phyloP scores from a whole-genome alignment of 2,113 vertebrate species.

The Anas platyrhynchos region DNA sequence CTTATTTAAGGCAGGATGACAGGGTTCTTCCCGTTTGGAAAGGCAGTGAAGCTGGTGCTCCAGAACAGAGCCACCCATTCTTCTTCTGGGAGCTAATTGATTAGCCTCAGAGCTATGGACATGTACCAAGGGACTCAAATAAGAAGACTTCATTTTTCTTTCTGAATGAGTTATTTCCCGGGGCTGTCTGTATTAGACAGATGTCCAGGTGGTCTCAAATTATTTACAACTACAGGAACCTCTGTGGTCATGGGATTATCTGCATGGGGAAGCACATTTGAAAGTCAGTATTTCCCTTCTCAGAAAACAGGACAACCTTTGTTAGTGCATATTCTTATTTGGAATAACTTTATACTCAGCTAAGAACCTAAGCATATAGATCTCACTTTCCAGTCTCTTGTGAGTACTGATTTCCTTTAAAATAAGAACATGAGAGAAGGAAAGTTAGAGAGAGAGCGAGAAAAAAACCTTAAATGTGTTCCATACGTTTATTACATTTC shows the following conservation, averaged over 20 bases:
- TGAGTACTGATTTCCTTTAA: background rate
- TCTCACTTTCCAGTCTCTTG: background rate
- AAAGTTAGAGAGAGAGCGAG: background rate
- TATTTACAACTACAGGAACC: constrained; percentile 57
- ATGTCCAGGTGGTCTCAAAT: constrained; percentile 60
- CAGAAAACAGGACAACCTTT: constrained; percentile 51
- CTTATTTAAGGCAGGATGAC: constrained; percentile 37
- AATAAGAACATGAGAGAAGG: background rate
- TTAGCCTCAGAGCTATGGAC: constrained; percentile 42
- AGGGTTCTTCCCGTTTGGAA: constrained; percentile 29
- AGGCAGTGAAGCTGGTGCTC: constrained; percentile 6
- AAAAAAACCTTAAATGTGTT: background rate
- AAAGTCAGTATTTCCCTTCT: constrained; percentile 30
- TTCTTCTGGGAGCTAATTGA: constrained; percentile 50
- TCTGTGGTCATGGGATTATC: constrained; percentile 58
- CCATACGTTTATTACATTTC: background rate
- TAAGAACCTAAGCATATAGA: background rate
- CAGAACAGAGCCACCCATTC: constrained; percentile 55
- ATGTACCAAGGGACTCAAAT: background rate
- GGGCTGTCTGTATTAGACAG: constrained; percentile 30
- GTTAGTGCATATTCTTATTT: constrained; percentile 12
- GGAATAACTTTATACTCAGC: background rate
- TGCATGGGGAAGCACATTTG: constrained; percentile 42
- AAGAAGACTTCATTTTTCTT: background rate
- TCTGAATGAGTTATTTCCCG: constrained; percentile 48